Evolutionary conservation across 2,797 vertebrate species (phyloP).

Genomic region (Halcyon badia): DNA sequence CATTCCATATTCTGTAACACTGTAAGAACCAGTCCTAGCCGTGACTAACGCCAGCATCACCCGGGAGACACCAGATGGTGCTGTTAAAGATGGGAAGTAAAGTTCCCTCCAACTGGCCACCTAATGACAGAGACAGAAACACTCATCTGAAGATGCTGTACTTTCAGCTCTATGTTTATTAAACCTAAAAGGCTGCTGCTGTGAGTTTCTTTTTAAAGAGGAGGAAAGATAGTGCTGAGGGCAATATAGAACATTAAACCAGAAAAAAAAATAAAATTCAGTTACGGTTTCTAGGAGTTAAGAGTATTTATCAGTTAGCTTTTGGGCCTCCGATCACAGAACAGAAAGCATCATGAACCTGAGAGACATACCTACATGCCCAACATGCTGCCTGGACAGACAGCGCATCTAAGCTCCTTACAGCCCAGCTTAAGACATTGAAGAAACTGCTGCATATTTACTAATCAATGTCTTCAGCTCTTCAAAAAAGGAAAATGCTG

Average conservation of each 20-base stretch:
- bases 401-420: fast-evolving
- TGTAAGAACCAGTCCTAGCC: background rate
- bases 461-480: background rate
- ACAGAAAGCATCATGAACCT: background rate
- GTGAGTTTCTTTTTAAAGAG: background rate
- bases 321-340: background rate
- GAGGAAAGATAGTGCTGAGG: background rate
- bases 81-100: background rate
- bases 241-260: background rate
- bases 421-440: background rate
- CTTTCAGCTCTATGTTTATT: background rate
- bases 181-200: background rate
- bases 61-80: conserved; percentile 48
- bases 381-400: fast-evolving
- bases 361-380: background rate
- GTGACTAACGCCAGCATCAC: background rate
- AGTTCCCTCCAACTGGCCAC: background rate
- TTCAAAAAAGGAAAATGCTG: background rate
- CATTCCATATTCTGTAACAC: background rate
- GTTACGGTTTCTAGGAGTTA: background rate
- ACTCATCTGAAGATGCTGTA: background rate
- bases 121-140: background rate
- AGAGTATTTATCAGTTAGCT: background rate
- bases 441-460: fast-evolving
- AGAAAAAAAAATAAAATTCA: background rate